phyloP scores from a whole-genome alignment of 1,140 invertebrate genomes.

The Periplaneta americana region DNA sequence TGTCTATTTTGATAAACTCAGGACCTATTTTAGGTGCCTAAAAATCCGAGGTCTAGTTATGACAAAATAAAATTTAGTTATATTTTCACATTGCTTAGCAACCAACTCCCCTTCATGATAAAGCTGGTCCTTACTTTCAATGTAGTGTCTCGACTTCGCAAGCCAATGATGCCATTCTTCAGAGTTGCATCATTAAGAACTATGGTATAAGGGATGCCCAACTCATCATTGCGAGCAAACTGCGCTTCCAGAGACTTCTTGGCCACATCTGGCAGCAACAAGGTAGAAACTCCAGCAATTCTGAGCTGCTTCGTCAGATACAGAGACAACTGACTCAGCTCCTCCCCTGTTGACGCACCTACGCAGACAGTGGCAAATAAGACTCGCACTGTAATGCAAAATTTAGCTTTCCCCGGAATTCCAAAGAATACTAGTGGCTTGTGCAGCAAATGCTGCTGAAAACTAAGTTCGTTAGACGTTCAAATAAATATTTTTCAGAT shows the following conservation, averaged over 20 bases:
- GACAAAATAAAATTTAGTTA: background rate
- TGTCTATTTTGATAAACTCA: background rate
- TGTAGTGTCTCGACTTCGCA: slow-evolving; percentile 69
- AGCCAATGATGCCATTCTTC: slow-evolving; percentile 60
- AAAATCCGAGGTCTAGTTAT: background rate
- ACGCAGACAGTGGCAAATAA: background rate
- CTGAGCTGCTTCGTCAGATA: slow-evolving; percentile 45
- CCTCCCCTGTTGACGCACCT: slow-evolving; percentile 20
- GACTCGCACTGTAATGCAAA: too few species aligned
- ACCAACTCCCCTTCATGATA: too few species aligned
- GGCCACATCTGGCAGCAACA: slow-evolving; percentile 26
- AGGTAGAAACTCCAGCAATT: slow-evolving; percentile 39
- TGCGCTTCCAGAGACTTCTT: slow-evolving; percentile 23
- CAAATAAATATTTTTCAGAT: too few species aligned
- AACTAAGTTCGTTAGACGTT: too few species aligned
- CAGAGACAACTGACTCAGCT: slow-evolving; percentile 43
- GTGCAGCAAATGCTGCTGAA: too few species aligned
- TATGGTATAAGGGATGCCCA: slow-evolving; percentile 62
- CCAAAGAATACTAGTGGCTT: too few species aligned
- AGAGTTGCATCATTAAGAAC: slow-evolving; percentile 57
- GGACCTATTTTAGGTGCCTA: background rate
- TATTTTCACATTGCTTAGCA: too few species aligned
- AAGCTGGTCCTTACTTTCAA: slow-evolving; percentile 50
- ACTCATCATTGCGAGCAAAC: slow-evolving; percentile 32
- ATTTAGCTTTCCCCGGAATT: background rate